phyloP scores from a whole-genome alignment of 2,888 invertebrate genomes.

The Colletes collaris region DNA sequence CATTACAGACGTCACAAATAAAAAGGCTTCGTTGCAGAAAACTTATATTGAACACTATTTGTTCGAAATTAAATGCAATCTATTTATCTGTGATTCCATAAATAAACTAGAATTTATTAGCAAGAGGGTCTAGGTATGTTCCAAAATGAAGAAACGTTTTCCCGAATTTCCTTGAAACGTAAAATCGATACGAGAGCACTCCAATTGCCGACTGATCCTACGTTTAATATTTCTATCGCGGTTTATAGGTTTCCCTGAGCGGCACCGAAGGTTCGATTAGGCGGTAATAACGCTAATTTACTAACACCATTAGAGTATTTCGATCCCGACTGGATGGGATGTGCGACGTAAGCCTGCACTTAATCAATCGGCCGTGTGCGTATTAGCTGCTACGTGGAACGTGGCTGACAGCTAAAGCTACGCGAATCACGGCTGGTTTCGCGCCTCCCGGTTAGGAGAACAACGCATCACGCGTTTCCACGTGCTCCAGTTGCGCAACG shows the following conservation, averaged over 20 bases:
- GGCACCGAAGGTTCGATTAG: neutral
- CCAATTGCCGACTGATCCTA: too few species aligned
- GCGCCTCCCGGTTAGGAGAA: conserved; percentile 34
- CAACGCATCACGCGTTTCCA: conserved; percentile 52
- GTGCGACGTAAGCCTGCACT: conserved; percentile 31
- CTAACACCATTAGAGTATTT: conserved; percentile 21
- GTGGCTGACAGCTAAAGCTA: conserved; percentile 36
- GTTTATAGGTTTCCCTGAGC: neutral
- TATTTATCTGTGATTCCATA: too few species aligned
- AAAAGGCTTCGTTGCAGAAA: too few species aligned
- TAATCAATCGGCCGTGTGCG: conserved; percentile 48
- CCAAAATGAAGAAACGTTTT: too few species aligned
- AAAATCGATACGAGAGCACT: too few species aligned
- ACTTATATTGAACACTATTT: too few species aligned
- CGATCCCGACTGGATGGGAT: neutral
- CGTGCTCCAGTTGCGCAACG: conserved; percentile 56
- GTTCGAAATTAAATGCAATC: too few species aligned
- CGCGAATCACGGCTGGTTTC: conserved; percentile 38
- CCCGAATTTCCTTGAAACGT: too few species aligned
- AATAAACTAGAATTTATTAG: too few species aligned
- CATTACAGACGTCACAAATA: too few species aligned
- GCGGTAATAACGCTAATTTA: conserved; percentile 22
- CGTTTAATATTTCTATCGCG: neutral
- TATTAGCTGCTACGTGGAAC: conserved; percentile 36
- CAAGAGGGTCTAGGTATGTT: too few species aligned